These are phyloP conservation scores for Ictalurus punctatus DNA, from an alignment of 2,113 vertebrate species.

Conservation along the genomic window DNA sequence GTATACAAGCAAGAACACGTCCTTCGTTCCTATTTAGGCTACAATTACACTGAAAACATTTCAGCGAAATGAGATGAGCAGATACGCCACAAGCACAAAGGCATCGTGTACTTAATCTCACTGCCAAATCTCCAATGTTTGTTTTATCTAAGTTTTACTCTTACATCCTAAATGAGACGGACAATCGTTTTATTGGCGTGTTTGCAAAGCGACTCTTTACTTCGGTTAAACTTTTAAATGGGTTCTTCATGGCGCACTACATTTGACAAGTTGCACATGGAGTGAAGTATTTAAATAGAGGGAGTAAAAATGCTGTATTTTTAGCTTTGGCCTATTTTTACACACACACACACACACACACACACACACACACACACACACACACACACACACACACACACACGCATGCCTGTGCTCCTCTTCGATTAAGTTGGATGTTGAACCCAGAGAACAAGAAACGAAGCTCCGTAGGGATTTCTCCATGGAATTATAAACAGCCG, in stretches of 20 bases:
- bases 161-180: not conserved
- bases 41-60: conserved; percentile 6
- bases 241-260: not conserved
- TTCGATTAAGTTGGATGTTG: conserved; percentile 42
- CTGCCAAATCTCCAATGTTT: not conserved
- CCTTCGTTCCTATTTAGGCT: conserved; percentile 27
- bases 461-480: conserved; percentile 36
- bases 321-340: conserved; percentile 55
- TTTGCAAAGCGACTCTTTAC: not conserved
- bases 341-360: not conserved
- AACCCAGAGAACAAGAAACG: conserved; percentile 38
- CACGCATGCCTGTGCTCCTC: conserved; percentile 29
- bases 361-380: not conserved
- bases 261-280: not conserved
- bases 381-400: not conserved
- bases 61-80: not conserved
- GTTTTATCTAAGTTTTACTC: not conserved
- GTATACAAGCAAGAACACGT: conserved; percentile 36
- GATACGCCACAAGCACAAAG: conserved; percentile 5
- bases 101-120: not conserved
- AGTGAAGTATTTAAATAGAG: not conserved
- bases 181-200: not conserved
- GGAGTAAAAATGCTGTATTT: conserved; percentile 39
- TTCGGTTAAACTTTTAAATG: not conserved
- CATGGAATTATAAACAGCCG: conserved; percentile 25